Conservation (phyloP, 2,113 vertebrate species). For the Corythornis vintsioides region DNA sequence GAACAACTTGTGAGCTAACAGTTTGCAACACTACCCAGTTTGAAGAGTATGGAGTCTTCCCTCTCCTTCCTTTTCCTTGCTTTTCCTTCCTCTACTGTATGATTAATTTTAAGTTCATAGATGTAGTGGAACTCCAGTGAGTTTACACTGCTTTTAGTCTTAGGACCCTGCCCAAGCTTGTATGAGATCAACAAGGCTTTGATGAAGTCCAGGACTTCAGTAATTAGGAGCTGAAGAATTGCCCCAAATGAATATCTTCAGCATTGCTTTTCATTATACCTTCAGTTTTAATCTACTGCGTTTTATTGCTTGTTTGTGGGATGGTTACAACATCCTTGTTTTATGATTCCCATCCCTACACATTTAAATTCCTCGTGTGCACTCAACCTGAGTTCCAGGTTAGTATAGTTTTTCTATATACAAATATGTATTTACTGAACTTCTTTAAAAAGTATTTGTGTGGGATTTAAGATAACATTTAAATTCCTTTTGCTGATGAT, state of each 20-base stretch:
- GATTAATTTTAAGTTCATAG: neutral
- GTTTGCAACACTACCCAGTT: neutral
- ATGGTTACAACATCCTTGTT: neutral
- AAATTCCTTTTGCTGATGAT: conserved; percentile 51
- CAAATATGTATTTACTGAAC: conserved; percentile 49
- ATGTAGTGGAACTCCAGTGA: neutral
- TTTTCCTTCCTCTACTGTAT: neutral
- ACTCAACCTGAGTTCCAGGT: conserved; percentile 3
- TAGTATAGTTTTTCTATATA: conserved; percentile 10
- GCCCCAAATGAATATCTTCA: neutral
- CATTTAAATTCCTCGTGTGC: neutral
- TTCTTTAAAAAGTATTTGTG: conserved; percentile 40
- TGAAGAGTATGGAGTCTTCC: neutral
- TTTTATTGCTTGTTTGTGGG: conserved; percentile 20
- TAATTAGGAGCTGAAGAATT: neutral
- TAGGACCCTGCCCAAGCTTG: neutral
- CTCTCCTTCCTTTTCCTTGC: neutral
- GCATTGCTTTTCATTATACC: neutral
- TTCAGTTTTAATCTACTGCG: neutral
- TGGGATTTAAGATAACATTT: conserved; percentile 54
- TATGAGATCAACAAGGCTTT: neutral
- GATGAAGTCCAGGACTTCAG: neutral
- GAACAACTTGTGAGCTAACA: neutral
- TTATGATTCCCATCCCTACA: neutral
- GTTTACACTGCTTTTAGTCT: neutral